Evolutionary conservation across 2,888 invertebrate species (phyloP), one percentile per base, ranked within the genome.

Genomic region (Apodemia zela): DNA sequence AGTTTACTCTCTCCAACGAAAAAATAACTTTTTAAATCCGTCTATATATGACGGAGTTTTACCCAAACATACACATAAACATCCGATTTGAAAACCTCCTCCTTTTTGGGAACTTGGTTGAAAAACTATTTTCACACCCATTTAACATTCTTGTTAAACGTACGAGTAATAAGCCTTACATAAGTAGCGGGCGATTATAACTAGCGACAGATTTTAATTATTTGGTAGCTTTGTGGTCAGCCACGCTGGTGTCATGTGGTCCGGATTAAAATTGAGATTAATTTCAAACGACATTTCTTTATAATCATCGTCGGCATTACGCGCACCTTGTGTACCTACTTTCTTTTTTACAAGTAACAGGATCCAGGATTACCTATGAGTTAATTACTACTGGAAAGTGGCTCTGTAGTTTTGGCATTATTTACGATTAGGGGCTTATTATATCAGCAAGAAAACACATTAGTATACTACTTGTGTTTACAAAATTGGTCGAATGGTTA

Each of bases 251-350:
- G 57, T 71, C 69, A 73, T 74, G 73, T 83, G 84, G 87, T 82
- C 84, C 87, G 88, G 89, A 88, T 90, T 90, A 90, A 82, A 81
- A 81, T 86, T 84, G 82, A 84, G 84, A 77, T 84, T 88, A 87
- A 89, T 89, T 87, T 85, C 85, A 87, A 87, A 87, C 85, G 84
- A 87, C 85, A 85, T 87, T 87, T 79, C 78, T 81, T 82, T 84
- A 80, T 84, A 81, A 57, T 57, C 29, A 21, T 18, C 4, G 54
- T 25, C 54, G 13, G 54, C 35, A 35, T 54, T 54, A 15, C 21
- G 25, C 25, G 29, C 15, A 54, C 21, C 4, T 13, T 42, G 42
- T 42, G 42, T 42, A 45, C 60, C 63, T 83, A 85, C 84, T 82
- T 83, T 85, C 54, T 57, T 57, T 57, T 57, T 29, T 25, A 13